These are phyloP conservation scores for Pteromalus puparum DNA, from an alignment of 1,140 invertebrate genomes.

Conservation along the genomic window DNA sequence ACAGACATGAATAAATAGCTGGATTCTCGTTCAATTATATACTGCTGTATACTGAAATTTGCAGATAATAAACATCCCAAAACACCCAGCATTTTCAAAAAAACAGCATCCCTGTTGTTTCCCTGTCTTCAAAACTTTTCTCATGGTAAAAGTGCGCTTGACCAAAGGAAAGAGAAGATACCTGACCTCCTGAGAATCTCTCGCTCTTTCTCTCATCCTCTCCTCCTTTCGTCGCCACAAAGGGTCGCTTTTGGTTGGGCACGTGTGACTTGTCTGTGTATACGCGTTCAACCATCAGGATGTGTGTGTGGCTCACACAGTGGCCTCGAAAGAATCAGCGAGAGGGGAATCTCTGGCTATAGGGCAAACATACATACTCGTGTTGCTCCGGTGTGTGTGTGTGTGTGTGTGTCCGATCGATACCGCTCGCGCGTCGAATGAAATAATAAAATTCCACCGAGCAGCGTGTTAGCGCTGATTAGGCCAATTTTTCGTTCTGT, in stretches of 20 bases:
- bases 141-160: neutral
- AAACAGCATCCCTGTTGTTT: too few relatives aligned
- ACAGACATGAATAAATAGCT: too few relatives aligned
- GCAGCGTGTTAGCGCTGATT: neutral
- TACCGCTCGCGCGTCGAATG: neutral
- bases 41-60: too few relatives aligned
- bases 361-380: neutral
- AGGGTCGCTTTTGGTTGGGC: too few relatives aligned
- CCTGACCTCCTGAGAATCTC: neutral
- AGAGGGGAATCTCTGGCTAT: neutral
- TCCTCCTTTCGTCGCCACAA: too few relatives aligned
- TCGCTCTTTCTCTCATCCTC: neutral
- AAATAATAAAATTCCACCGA: neutral
- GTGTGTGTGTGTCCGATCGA: neutral
- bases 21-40: too few relatives aligned
- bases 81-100: too few relatives aligned
- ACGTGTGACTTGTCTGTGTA: too few relatives aligned
- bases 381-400: too few relatives aligned
- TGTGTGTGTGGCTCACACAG: neutral
- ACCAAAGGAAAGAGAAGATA: neutral
- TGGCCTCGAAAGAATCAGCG: neutral
- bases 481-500: neutral
- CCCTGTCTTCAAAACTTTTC: neutral
- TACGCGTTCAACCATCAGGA: neutral
- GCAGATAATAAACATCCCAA: too few relatives aligned